These are phyloP conservation scores for Ptychoptera contaminata DNA, from an alignment of 2,888 invertebrate genomes.

Conservation along the genomic window DNA sequence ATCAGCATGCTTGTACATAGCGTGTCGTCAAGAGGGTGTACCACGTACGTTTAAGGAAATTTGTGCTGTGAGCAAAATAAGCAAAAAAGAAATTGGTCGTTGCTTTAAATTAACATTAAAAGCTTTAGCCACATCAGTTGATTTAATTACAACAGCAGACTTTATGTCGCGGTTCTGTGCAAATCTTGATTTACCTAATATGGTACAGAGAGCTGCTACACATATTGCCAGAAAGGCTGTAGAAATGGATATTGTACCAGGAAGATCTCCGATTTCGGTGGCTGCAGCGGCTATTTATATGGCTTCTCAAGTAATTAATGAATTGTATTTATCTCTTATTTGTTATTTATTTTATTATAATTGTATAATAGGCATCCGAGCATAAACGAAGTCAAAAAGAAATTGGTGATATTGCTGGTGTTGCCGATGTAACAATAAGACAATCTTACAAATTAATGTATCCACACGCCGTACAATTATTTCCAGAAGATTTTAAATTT, in stretches of 20 bases:
- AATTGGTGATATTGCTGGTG: slow-evolving; percentile 96
- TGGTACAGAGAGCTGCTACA: slow-evolving; percentile 86
- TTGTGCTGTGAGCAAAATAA: slow-evolving; percentile 96
- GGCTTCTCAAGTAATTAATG: slow-evolving; percentile 74
- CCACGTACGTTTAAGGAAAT: slow-evolving; percentile 99
- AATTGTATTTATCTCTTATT: no score
- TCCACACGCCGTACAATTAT: slow-evolving; percentile 79
- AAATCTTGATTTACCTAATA: slow-evolving; percentile 62
- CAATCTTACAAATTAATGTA: slow-evolving; percentile 97
- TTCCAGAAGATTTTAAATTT: slow-evolving; percentile 94
- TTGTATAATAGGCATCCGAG: slow-evolving; percentile 56
- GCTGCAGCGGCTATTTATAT: slow-evolving; percentile 99
- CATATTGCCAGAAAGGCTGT: slow-evolving; percentile 94
- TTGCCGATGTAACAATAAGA: slow-evolving; percentile 93
- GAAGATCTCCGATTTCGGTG: slow-evolving; percentile 94
- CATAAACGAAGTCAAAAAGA: slow-evolving; percentile 95
- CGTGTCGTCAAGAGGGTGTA: slow-evolving; percentile 96
- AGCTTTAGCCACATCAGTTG: slow-evolving; percentile 91
- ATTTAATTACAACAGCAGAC: slow-evolving; percentile 94
- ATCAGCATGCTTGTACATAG: slow-evolving; percentile 96
- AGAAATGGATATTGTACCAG: slow-evolving; percentile 92
- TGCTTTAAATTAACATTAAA: slow-evolving; percentile 96
- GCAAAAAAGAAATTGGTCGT: slow-evolving; percentile 96
- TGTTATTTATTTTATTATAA: slow-evolving; percentile 4
- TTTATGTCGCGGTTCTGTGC: slow-evolving; percentile 99